Conservation (phyloP, 1,140 invertebrate genomes). For the Lanistes nyassanus region DNA sequence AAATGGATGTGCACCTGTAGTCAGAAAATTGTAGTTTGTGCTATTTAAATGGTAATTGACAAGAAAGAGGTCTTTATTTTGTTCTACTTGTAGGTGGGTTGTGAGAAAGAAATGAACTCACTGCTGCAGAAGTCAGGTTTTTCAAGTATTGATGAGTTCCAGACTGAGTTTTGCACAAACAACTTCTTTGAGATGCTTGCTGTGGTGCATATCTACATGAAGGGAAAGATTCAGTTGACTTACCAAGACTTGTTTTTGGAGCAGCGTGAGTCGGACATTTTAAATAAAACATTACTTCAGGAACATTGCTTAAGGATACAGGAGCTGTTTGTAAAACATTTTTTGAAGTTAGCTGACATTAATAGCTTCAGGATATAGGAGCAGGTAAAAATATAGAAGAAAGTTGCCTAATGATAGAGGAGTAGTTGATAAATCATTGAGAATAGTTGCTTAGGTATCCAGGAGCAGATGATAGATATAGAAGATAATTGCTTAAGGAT, state of each 20-base stretch:
- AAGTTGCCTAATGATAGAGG: too few relatives aligned
- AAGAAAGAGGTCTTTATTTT: background rate
- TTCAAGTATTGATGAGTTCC: conserved; percentile 35
- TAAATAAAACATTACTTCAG: background rate
- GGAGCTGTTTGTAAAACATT: background rate
- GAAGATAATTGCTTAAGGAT: too few relatives aligned
- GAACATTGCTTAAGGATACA: too few relatives aligned
- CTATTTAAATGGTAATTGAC: background rate
- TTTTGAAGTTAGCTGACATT: too few relatives aligned
- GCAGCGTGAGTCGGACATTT: conserved; percentile 47
- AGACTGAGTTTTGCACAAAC: conserved; percentile 58
- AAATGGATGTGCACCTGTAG: background rate
- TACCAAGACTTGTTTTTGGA: conserved; percentile 61
- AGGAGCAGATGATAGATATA: too few relatives aligned
- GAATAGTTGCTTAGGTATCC: too few relatives aligned
- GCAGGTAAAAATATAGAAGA: too few relatives aligned
- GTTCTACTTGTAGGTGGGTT: conserved; percentile 41
- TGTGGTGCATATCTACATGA: conserved; percentile 43
- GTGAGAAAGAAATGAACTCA: conserved; percentile 26
- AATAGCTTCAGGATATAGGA: too few relatives aligned
- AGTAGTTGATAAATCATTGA: too few relatives aligned
- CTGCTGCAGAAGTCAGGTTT: conserved; percentile 27
- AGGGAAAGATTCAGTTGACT: conserved; percentile 41
- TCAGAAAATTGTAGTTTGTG: background rate
- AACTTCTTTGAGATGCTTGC: conserved; percentile 56